Percentiles rank a stretch among this genome's conserved stretches.
phyloP scores from a whole-genome alignment of 2,797 vertebrate species.

The Poecilia wingei region DNA sequence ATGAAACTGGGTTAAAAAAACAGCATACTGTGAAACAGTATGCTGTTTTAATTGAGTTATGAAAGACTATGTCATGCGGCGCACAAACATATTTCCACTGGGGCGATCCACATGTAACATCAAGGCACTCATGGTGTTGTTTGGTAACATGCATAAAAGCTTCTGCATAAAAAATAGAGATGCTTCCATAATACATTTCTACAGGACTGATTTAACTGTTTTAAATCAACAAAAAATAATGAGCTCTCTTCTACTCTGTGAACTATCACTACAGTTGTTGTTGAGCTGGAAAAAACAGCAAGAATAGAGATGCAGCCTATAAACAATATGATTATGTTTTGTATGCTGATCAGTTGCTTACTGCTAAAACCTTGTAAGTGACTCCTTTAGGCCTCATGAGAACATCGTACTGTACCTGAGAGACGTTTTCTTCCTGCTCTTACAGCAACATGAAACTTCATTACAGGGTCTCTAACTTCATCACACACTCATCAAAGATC shows the following conservation, averaged over 20 bases:
- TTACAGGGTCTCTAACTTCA: conserved; percentile 64
- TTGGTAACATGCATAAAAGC: conserved; percentile 44
- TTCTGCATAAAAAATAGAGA: conserved; percentile 8
- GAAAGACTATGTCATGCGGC: conserved; percentile 12
- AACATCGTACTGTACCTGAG: conserved; percentile 75
- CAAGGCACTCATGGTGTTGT: conserved; percentile 13
- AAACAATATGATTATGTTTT: conserved; percentile 63
- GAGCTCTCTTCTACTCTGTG: not conserved
- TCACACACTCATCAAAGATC: conserved; percentile 59
- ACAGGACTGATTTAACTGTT: conserved; percentile 2
- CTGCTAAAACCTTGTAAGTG: conserved; percentile 65
- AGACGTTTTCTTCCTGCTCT: conserved; percentile 76
- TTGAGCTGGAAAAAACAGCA: conserved; percentile 26
- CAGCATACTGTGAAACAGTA: conserved; percentile 4
- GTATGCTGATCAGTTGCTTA: conserved; percentile 60
- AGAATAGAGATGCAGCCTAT: conserved; percentile 22
- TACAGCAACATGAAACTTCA: conserved; percentile 70
- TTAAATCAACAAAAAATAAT: conserved; percentile 14
- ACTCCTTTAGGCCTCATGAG: conserved; percentile 76
- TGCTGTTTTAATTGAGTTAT: conserved; percentile 10
- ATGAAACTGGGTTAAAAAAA: not conserved
- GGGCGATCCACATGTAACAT: conserved; percentile 27
- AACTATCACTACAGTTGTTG: conserved; percentile 18
- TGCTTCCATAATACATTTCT: conserved; percentile 12
- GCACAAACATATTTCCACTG: conserved; percentile 24